Evolutionary conservation across 2,888 invertebrate genomes (phyloP), one percentile per base, ranked within the genome.

Genomic region (Drosophila koepferae): DNA sequence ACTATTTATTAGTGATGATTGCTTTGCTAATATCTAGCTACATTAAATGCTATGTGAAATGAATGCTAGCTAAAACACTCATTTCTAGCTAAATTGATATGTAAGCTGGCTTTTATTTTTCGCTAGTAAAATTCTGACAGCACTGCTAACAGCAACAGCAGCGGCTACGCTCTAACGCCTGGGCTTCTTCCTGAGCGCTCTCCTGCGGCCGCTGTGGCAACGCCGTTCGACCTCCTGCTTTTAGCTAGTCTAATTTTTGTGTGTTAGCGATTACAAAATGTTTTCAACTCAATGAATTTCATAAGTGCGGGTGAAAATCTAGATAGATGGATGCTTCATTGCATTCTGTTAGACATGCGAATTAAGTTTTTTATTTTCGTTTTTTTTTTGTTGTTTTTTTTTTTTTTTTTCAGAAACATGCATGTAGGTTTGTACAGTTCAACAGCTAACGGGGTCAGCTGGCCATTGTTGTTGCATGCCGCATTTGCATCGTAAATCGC

Each of bases 381-480:
- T 36, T 67, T 72, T 65, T 31, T 77, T 63, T 38, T 40, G 41
- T 77, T 64, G 63, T 31, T 28, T 2, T 40, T 31, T 31, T 4
- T 40, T 16, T 40, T 7, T 16, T 40, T 40, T 40, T 36, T 40
- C 5, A 53, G 9, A 38, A 28, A 43, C 34, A 51, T 64, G 20
- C 48, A 36, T 51, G 44, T 51, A 61, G 31, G 69, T 69, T 63
- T 71, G 72, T 77, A 89, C 88, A 86, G 90, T 86, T 86, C 86
- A 86, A 85, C 90, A 86, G 79, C 63, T 89, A 86, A 88, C 86
- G 86, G 83, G 86, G 86, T 86, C 86, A 86, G 73, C 82, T 80
- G 80, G 85, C 72, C 79, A 84, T 80, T 81, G 66, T 72, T 82
- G 72, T 77, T 74, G 82, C 88, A 74, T 80, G 82, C 74, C 64